Evolutionary conservation across 1,140 invertebrate species (phyloP).

Genomic region (Plodia interpunctella): DNA sequence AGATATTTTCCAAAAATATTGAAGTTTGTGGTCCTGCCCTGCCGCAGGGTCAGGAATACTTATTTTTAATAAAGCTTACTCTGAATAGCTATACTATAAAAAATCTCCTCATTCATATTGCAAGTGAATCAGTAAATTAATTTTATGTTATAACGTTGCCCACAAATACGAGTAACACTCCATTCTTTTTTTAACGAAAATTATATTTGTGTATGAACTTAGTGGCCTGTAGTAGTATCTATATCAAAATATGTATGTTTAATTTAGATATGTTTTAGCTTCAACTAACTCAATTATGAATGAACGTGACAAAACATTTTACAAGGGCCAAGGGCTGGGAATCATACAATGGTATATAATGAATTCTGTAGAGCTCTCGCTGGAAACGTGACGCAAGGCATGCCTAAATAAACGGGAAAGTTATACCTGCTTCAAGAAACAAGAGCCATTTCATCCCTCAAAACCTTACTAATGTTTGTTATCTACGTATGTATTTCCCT

Average conservation of each 20-base stretch:
- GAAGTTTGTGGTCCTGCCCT: no score
- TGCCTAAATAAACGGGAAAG: slow-evolving; percentile 33
- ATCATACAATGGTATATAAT: slow-evolving; percentile 30
- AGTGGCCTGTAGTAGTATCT: no score
- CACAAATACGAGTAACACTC: no score
- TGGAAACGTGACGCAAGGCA: slow-evolving; percentile 44
- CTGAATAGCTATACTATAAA: no score
- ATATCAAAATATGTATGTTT: no score
- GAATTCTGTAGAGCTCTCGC: slow-evolving; percentile 32
- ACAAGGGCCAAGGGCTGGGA: slow-evolving; percentile 1
- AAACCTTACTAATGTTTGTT: not conserved
- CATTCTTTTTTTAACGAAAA: no score
- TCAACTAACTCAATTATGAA: not conserved
- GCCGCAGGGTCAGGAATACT: no score
- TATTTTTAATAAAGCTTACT: no score
- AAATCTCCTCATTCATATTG: no score
- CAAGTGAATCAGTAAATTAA: no score
- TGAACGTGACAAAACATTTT: slow-evolving; percentile 6
- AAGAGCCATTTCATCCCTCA: not conserved
- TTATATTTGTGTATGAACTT: not conserved
- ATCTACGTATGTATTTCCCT: not conserved
- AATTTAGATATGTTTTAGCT: not conserved
- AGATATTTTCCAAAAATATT: no score
- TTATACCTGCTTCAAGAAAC: not conserved
- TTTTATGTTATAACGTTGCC: no score